Base-by-base conservation (phyloP, 2,888 invertebrate species). In the Branchellion lobata region DNA sequence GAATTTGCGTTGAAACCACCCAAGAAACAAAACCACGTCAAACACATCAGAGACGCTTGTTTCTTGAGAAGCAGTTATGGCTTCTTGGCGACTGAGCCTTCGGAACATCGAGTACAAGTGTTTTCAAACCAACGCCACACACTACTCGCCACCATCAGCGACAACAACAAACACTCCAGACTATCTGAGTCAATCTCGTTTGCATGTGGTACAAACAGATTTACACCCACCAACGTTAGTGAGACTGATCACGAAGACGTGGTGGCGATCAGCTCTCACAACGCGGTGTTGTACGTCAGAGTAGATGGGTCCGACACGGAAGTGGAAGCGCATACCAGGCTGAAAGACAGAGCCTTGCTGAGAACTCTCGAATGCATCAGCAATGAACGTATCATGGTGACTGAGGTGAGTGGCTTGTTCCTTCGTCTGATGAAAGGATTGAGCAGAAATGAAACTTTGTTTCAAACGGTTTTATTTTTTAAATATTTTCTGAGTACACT, bases 181-280 rank as follows among this genome's bases (percentile, higher is more conserved):
- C 18, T 53, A 8, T 33, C 8, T 31, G 29, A 14, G 27, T 33
- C 33, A 29, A 65, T 27, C 65, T 5, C n/a, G 3, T n/a, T 27
- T 3, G 29, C 65, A n/a, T n/a, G 65, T 21, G 29, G 65, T n/a
- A 65, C 3, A 11, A 27, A 27, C n/a, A 5, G 29, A 3, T 77
- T 77, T n/a, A 31, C 29, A 31, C 77, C 77, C 0, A 3, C 24
- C 18, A 34, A n/a, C 18, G 24, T 77, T 36, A 57, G 77, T 40
- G 77, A 77, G 29, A 77, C 77, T 2, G 65, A 61, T 27, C 47
- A 57, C 18, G 77, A 77, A 21, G 40, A 65, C 65, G 65, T 65
- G 0, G n/a, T 77, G 18, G 77, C 77, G 5, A 65, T 77, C 14
- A 65, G 29, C n/a, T 53, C 53, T n/a, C 21, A 33, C n/a, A 40